Conservation (phyloP, 1,140 invertebrate genomes). For the Drosophila tsacasi region DNA sequence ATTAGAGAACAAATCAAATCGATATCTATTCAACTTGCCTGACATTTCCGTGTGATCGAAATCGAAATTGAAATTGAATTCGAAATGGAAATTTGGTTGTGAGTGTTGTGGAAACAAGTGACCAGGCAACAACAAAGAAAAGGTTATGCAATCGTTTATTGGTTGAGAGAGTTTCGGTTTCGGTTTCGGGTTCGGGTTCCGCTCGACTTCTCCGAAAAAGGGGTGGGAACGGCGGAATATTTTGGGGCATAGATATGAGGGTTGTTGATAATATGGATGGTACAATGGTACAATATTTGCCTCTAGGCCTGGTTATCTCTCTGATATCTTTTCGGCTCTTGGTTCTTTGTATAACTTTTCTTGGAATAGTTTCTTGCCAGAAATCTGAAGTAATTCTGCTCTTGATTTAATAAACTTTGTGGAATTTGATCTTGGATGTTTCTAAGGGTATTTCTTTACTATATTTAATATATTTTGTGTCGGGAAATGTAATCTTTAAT, state of each 20-base stretch:
- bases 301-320: slow-evolving; percentile 1
- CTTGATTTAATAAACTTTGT: not conserved
- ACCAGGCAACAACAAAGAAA: slow-evolving; percentile 18
- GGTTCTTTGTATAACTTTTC: not conserved
- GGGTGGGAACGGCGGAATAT: slow-evolving; percentile 20
- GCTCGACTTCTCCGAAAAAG: slow-evolving; percentile 29
- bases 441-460: not conserved
- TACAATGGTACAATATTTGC: slow-evolving; percentile 28
- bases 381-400: too few species aligned
- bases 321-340: slow-evolving; percentile 6
- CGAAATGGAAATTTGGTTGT: slow-evolving; percentile 17
- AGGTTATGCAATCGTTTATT: slow-evolving; percentile 42
- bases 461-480: not conserved
- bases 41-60: slow-evolving; percentile 37
- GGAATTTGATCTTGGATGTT: not conserved
- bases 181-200: slow-evolving; percentile 21
- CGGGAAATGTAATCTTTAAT: not conserved
- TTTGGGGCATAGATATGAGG: slow-evolving; percentile 5
- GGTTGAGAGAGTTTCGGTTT: slow-evolving; percentile 33
- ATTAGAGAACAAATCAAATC: slow-evolving; percentile 22
- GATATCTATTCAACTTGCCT: slow-evolving; percentile 19
- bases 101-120: slow-evolving; percentile 13
- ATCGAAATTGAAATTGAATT: slow-evolving; percentile 35
- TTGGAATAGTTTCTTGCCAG: not conserved
- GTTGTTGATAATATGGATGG: slow-evolving; percentile 24